These are phyloP conservation scores for Homarus americanus DNA, from an alignment of 1,140 invertebrate species.

Conservation along the genomic window DNA sequence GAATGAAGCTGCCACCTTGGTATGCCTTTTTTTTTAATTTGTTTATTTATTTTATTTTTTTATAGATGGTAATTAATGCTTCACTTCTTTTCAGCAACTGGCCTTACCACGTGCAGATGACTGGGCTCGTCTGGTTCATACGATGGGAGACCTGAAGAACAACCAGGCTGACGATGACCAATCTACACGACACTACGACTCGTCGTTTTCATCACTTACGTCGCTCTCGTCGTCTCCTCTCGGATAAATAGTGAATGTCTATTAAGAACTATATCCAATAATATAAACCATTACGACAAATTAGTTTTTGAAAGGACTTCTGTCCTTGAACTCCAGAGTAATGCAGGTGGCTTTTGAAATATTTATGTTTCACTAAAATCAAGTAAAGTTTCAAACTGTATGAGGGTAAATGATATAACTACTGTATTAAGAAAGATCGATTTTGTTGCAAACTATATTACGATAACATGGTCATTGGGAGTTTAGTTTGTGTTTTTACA, in stretches of 20 bases:
- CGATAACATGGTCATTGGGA: no score
- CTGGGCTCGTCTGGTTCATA: constrained; percentile 95
- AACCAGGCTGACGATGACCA: constrained; percentile 79
- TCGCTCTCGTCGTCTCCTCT: constrained; percentile 68
- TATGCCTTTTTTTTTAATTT: no score
- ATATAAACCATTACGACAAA: neutral
- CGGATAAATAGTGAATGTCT: constrained; percentile 35
- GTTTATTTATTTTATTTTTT: no score
- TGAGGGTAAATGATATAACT: neutral
- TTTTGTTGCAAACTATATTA: no score
- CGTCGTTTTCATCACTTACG: constrained; percentile 57
- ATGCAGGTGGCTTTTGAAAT: neutral
- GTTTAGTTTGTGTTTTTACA: no score
- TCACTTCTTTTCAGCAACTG: constrained; percentile 81
- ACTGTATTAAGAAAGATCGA: no score
- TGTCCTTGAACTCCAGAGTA: neutral
- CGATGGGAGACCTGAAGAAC: constrained; percentile 95
- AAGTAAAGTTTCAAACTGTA: neutral
- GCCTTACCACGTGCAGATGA: constrained; percentile 95
- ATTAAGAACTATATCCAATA: neutral
- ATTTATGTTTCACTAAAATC: neutral
- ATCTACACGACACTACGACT: constrained; percentile 66
- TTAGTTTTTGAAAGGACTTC: neutral
- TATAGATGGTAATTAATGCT: no score
- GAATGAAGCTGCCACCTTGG: no score